Percentiles rank a stretch among this genome's conserved stretches.
phyloP scores from a whole-genome alignment of 1,140 invertebrate genomes.

The Ceratina japonica region DNA sequence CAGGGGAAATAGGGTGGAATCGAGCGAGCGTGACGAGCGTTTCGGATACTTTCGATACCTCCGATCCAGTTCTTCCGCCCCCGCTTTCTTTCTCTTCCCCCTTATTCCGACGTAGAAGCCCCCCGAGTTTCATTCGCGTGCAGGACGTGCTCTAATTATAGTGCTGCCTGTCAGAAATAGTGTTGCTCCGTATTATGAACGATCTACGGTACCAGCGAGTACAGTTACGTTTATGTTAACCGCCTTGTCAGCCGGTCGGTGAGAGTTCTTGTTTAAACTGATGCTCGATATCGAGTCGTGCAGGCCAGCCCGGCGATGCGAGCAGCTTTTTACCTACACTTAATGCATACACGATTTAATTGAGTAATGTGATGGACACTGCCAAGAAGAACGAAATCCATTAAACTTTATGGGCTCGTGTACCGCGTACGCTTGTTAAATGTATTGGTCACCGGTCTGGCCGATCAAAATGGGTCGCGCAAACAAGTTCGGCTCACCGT shows the following conservation, averaged over 20 bases:
- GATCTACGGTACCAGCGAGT: constrained; percentile 58
- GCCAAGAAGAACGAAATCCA: too few species aligned
- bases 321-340: too few species aligned
- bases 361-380: too few species aligned
- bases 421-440: too few species aligned
- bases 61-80: neutral
- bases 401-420: too few species aligned
- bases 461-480: too few species aligned
- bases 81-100: neutral
- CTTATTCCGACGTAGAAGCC: too few species aligned
- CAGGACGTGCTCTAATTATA: constrained; percentile 66
- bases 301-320: too few species aligned
- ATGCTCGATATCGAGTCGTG: neutral
- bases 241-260: constrained; percentile 28
- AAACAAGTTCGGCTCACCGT: too few species aligned
- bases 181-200: constrained; percentile 56
- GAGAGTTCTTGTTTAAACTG: constrained; percentile 14
- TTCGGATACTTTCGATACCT: constrained; percentile 40
- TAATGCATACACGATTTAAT: too few species aligned
- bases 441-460: too few species aligned
- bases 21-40: constrained; percentile 8
- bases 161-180: constrained; percentile 63
- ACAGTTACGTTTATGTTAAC: constrained; percentile 60
- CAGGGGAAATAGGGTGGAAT: too few species aligned
- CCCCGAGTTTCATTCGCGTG: constrained; percentile 37